Base-by-base conservation (phyloP, 2,113 vertebrate species). In the Ctenodactylus gundi region DNA sequence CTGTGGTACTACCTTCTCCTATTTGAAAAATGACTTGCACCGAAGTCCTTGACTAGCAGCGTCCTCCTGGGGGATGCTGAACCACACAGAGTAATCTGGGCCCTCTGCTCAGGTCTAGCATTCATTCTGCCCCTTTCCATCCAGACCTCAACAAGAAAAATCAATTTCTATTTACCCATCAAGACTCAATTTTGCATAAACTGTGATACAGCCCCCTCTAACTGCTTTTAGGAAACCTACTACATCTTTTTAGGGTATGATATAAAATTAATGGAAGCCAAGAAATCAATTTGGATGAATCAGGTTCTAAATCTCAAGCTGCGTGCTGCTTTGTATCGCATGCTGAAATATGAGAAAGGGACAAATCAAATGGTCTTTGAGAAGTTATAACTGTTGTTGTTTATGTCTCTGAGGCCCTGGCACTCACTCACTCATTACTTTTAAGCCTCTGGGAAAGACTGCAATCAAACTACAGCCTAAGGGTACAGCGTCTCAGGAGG, bases 221-320 rank as follows among this genome's bases (percentile, higher is more conserved):
- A 93, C 58, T 85, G 90, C 68, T 92, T 94, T 95, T 64, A 88
- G 55, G 88, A 95, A 92, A 68, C 29, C 81, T 68, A 23, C 14
- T 58, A 44, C 39, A 86, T 58, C 46, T 87, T 94, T 81, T 70
- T 93, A 90, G 62, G 86, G 73, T 78, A 62, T 21, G 84, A 7
- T 73, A 58, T 21, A 88, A 93, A 94, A 85, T 93, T 93, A 94
- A 96, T 97, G 81, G 53, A 96, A 93, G 92, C 90, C 91, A 96
- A 95, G 90, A 97, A 96, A 95, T 96, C 95, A 94, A 95, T 96
- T 96, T 94, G 72, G 96, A 44, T 60, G 51, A 90, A 83, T 93
- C 80, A 64, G 41, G 81, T 86, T 96, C 82, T 86, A 96, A 96
- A 87, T 94, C 73, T 92, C 92, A 44, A 57, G 34, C 67, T 62